These are phyloP conservation scores for Chamaea fasciata DNA, from an alignment of 2,113 vertebrate species.

Conservation along the genomic window DNA sequence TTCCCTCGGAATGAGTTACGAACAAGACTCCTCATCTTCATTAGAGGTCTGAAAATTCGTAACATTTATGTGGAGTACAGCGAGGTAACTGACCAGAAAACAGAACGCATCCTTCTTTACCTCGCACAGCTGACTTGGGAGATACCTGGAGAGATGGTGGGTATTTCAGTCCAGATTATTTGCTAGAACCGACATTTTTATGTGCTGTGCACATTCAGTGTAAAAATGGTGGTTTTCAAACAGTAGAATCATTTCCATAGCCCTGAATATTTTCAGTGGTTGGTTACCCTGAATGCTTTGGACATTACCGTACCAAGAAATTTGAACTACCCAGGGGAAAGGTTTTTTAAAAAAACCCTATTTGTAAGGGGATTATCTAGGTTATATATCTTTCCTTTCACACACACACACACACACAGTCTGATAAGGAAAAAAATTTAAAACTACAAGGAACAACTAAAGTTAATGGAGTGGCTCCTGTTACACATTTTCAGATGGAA, in stretches of 20 bases:
- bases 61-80: not conserved
- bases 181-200: not conserved
- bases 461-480: not conserved
- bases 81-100: not conserved
- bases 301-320: constrained; percentile 8
- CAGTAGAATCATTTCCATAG: not conserved
- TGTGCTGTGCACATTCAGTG: rapidly evolving
- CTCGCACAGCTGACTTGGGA: not conserved
- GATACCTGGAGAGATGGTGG: not conserved
- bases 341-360: not conserved
- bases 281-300: not conserved
- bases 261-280: not conserved
- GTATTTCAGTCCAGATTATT: not conserved
- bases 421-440: not conserved
- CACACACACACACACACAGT: rapidly evolving
- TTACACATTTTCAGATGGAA: not conserved
- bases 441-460: not conserved
- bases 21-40: not conserved
- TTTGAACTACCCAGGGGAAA: not conserved
- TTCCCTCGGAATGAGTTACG: rapidly evolving
- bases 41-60: not conserved
- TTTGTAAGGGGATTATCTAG: not conserved
- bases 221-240: not conserved
- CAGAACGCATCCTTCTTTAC: not conserved
- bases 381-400: not conserved